Evolutionary conservation across 2,113 vertebrate species (phyloP), one percentile per base, ranked within the genome.

Genomic region (Petrocephalus microphthalmus): DNA sequence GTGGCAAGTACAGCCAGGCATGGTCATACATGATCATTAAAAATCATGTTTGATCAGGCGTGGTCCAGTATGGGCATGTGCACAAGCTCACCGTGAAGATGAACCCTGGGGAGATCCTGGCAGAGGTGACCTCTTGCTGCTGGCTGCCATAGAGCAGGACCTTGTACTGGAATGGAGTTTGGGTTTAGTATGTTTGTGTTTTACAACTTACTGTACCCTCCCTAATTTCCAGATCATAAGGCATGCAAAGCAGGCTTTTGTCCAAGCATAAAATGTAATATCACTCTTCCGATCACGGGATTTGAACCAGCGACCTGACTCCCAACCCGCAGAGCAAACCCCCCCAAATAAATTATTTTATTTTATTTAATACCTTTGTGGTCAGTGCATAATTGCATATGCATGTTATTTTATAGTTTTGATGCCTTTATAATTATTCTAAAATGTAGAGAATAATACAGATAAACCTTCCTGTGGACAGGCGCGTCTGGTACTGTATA

Each of bases 81-180:
- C 81, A 17, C 29, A 15, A 6, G 88, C 97, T 96, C 93, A 99
- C 98, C 90, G 94, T 98, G 90, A 99, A 95, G 2, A 95, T 20
- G 88, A 99, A 99, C 56, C 95, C 96, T 1, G 92, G 47, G 0
- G 98, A 96, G 92, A 99, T 97, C 91, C 93, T 97, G 78, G 97
- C 96, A 20, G 94, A 17, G 0, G 97, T 88, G 78, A 99, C 94
- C 89, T 95, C 96, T 56, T 99, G 98, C 93, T 99, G 98, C 89
- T 99, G 97, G 90, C 95, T 98, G 92, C 97, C 93, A 91, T 99
- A 99, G 89, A 99, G 95, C 90, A 99, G 96, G 91, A 99, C 94
- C 93, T 96, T 98, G 94, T 98, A 99, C 98, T 99, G 94, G 2
- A 56, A 87, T 33, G 20, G 33, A 51, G 71, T 37, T 78, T 33